These are phyloP conservation scores for Acanthochromis polyacanthus DNA, from an alignment of 2,113 vertebrate genomes.

Conservation along the genomic window DNA sequence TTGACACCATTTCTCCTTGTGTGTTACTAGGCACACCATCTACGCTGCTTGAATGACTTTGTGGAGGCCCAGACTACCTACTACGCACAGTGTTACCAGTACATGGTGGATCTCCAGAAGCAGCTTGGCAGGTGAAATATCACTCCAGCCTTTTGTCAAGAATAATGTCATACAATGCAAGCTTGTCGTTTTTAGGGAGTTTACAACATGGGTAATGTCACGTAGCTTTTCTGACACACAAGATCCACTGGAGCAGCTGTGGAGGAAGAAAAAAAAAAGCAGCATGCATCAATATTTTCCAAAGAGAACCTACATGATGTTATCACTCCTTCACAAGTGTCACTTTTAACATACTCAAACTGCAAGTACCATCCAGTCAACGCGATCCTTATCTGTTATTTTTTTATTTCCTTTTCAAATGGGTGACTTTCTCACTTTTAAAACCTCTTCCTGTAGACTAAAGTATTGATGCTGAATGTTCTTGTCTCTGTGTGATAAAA, in stretches of 20 bases:
- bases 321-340: too few relatives aligned
- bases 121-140: slow-evolving; percentile 93
- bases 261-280: not conserved
- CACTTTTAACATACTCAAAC: not conserved
- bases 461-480: not conserved
- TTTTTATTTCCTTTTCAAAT: not conserved
- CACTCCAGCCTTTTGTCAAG: not conserved
- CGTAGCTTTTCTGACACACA: too few relatives aligned
- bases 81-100: slow-evolving; percentile 98
- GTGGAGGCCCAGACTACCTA: slow-evolving; percentile 98
- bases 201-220: too few relatives aligned
- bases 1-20: not conserved
- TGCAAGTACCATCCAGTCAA: not conserved
- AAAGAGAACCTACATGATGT: not conserved
- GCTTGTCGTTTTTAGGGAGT: too few relatives aligned
- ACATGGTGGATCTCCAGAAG: slow-evolving; percentile 98
- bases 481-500: not conserved
- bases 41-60: slow-evolving; percentile 97
- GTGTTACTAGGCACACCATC: slow-evolving; percentile 91
- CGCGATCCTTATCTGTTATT: not conserved
- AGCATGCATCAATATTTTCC: not conserved
- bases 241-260: not conserved
- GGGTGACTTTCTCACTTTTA: not conserved
- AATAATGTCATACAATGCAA: too few relatives aligned
- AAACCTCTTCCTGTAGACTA: not conserved